These are phyloP conservation scores for Drosophila novamexicana DNA, from an alignment of 1,140 invertebrate genomes.

Conservation along the genomic window DNA sequence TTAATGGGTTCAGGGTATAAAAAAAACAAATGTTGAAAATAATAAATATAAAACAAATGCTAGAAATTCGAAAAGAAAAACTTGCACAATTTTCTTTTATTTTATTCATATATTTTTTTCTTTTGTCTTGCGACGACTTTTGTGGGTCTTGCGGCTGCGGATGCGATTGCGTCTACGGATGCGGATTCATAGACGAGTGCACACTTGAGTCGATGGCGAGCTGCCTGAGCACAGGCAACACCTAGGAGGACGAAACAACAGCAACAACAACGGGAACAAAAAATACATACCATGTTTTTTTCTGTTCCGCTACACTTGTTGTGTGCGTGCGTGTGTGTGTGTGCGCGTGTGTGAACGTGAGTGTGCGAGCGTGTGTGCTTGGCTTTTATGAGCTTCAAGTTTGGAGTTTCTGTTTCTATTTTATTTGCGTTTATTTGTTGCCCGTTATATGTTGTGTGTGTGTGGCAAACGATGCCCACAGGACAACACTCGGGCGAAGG, in stretches of 20 bases:
- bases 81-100: slow-evolving; percentile 25
- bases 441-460: slow-evolving; percentile 27
- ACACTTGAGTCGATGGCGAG: slow-evolving; percentile 66
- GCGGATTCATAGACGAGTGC: slow-evolving; percentile 69
- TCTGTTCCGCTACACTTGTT: slow-evolving; percentile 4
- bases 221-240: slow-evolving; percentile 19
- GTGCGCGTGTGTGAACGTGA: background rate
- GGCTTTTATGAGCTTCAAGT: slow-evolving; percentile 43
- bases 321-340: slow-evolving; percentile 6
- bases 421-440: slow-evolving; percentile 42
- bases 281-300: slow-evolving; percentile 34
- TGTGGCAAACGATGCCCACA: slow-evolving; percentile 63
- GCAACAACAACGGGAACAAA: background rate
- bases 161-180: slow-evolving; percentile 46
- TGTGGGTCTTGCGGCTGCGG: slow-evolving; percentile 28
- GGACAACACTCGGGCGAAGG: slow-evolving; percentile 45
- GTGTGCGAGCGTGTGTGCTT: slow-evolving; percentile 11
- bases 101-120: slow-evolving; percentile 3
- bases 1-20: no score
- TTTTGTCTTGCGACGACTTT: background rate
- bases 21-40: slow-evolving; percentile 4
- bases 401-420: slow-evolving; percentile 17
- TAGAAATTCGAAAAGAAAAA: slow-evolving; percentile 7
- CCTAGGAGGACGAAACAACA: slow-evolving; percentile 11
- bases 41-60: slow-evolving; percentile 22